Base-by-base conservation (phyloP, 2,113 vertebrate genomes). In the Cyphomyrus discorhynchus region DNA sequence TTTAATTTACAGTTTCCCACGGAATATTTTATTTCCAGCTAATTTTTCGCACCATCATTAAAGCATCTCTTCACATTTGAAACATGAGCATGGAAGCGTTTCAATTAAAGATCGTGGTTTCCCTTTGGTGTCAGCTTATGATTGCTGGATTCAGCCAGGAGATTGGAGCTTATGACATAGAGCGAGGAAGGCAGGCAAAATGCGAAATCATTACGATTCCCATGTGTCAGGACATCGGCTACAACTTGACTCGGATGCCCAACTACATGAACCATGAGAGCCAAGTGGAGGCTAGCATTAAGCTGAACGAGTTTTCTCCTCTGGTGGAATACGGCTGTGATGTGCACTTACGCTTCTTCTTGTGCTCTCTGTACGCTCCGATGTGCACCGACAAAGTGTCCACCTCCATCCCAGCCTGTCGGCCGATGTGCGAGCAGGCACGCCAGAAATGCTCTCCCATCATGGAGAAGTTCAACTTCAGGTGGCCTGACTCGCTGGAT, bases 351-450 rank as follows among this genome's bases (percentile, higher is more conserved):
- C 96, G 97, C 90, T 97, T 98, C 92, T 97, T 98, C 93, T 96
- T 98, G 87, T 97, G 97, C 95, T 98, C 97, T 2, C 96, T 98
- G 56, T 97, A 97, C 24, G 97, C 97, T 2, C 97, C 97, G 50
- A 97, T 97, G 97, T 98, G 97, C 93, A 97, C 97, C 0, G 95
- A 97, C 92, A 96, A 98, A 93, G 97, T 98, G 92, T 97, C 97
- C 90, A 93, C 95, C 95, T 96, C 96, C 92, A 98, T 97, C 94
- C 97, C 97, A 0, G 97, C 97, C 90, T 98, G 97, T 96, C 95
- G 97, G 84, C 96, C 97, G 91, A 98, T 98, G 97, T 98, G 97
- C 27, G 97, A 97, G 92, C 96, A 97, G 92, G 97, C 97, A n/a
- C 95, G 97, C 50, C 96, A 94, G 89, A 96, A 95, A 90, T 98